A percentile compares a stretch with the other conserved stretches of the same genome.
phyloP scores from a whole-genome alignment of 2,888 invertebrate genomes.

The Catocala sponsa region DNA sequence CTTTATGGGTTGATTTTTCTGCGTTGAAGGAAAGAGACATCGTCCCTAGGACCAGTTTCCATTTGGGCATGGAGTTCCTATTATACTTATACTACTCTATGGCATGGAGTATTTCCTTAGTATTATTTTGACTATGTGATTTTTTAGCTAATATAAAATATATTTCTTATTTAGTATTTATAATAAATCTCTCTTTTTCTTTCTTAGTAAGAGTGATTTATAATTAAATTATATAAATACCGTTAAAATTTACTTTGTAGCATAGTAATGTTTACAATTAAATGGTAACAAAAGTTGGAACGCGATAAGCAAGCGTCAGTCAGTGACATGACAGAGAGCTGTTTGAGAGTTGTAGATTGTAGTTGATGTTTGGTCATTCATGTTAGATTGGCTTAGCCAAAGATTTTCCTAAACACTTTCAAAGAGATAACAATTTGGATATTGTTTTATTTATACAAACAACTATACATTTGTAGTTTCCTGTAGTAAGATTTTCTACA shows the following conservation, averaged over 20 bases:
- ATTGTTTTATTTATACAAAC: conserved; percentile 12
- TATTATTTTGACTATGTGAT: conserved; percentile 1
- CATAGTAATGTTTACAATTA: background rate
- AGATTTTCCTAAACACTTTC: conserved; percentile 36
- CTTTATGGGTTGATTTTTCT: too few relatives aligned
- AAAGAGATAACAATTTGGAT: conserved; percentile 16
- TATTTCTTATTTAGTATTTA: too few relatives aligned
- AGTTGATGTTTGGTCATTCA: conserved; percentile 56
- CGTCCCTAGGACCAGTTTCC: too few relatives aligned
- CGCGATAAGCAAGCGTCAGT: conserved; percentile 41
- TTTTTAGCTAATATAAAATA: too few relatives aligned
- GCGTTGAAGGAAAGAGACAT: too few relatives aligned
- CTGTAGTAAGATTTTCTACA: conserved; percentile 8
- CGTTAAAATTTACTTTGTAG: too few relatives aligned
- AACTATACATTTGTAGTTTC: conserved; percentile 10
- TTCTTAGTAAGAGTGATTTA: too few relatives aligned
- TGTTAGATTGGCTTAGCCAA: conserved; percentile 30
- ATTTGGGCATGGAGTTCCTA: too few relatives aligned
- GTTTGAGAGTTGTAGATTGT: conserved; percentile 18
- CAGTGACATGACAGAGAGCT: conserved; percentile 38
- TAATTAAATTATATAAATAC: too few relatives aligned
- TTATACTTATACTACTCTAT: too few relatives aligned
- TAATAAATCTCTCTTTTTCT: too few relatives aligned
- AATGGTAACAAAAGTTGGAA: conserved; percentile 20
- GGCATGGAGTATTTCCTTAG: too few relatives aligned